These are phyloP conservation scores for Pipistrellus pygmaeus DNA, from an alignment of 2,797 vertebrate species.

Conservation along the genomic window DNA sequence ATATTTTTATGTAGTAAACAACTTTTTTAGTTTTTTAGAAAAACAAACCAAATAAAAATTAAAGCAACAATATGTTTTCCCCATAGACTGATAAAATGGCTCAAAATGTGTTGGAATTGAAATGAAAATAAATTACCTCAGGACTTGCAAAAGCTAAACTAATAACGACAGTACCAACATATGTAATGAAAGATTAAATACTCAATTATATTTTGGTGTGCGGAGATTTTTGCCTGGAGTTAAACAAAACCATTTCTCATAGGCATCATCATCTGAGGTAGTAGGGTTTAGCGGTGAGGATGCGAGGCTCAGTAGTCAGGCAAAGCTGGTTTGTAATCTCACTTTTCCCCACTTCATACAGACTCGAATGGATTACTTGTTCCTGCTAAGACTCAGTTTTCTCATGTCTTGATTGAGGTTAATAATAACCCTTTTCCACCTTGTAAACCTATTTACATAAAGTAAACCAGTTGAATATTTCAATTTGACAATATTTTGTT, in stretches of 20 bases:
- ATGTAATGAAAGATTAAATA: not conserved
- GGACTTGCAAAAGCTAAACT: conserved; percentile 53
- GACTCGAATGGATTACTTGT: not conserved
- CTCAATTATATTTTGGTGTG: not conserved
- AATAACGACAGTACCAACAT: not conserved
- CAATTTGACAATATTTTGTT: not conserved
- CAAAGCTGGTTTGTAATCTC: not conserved
- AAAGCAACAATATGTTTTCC: conserved; percentile 52
- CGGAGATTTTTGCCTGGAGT: not conserved
- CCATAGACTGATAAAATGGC: conserved; percentile 27
- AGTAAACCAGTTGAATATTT: conserved; percentile 8
- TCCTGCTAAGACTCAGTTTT: not conserved
- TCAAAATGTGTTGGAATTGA: conserved; percentile 45
- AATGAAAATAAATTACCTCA: conserved; percentile 65
- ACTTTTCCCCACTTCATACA: not conserved
- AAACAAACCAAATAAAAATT: conserved; percentile 58
- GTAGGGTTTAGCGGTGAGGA: not conserved
- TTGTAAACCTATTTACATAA: not conserved
- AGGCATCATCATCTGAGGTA: not conserved
- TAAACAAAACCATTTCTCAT: not conserved
- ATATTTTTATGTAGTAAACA: conserved; percentile 58
- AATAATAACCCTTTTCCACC: not conserved
- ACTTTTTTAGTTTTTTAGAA: not conserved
- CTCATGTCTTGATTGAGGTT: not conserved
- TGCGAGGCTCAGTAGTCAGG: not conserved